Evolutionary conservation across 2,888 invertebrate genomes (phyloP), one percentile per base, ranked within the genome.

Genomic region (Phaedon cochleariae): DNA sequence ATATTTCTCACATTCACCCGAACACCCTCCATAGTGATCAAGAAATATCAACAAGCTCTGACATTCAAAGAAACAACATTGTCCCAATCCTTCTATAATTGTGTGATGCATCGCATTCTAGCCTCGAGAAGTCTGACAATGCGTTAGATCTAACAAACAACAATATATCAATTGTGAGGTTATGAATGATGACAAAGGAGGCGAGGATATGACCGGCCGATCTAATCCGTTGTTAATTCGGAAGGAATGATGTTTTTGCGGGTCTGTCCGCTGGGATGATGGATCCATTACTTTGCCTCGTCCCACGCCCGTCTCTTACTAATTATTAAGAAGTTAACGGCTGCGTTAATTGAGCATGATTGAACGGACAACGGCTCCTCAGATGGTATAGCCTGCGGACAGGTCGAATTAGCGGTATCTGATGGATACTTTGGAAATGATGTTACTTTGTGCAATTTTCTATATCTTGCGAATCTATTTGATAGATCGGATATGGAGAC

Each of bases 271-370:
- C 68, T 74, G 83, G 84, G 83, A 84, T 84, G 84, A 84, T 84
- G 84, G 84, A 84, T 84, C 84, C 84, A 84, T 84, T 84, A 84
- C 82, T 84, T 84, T 82, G 81, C 79, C 79, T 80, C 82, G 81
- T 83, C 83, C 69, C 73, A 73, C 59, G 58, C 64, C 68, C 71
- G 75, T 74, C 76, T 77, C 75, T 75, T 77, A 79, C 77, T 82
- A 83, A 83, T 83, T 82, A 83, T 81, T 76, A 80, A 77, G 79
- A 81, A 81, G 79, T 81, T 80, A 79, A 74, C 76, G 75, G 75
- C 72, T 68, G 72, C 64, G 74, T 76, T 83, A 83, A 83, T 83
- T 82, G 82, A 79, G 77, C 80, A 83, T 83, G 82, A 83, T 83
- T 82, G 83, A 83, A 77, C 80, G 80, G 69, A 73, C 73, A 72